Evolutionary conservation across 2,888 invertebrate genomes (phyloP).

Genomic region (Eupithecia vulgata): DNA sequence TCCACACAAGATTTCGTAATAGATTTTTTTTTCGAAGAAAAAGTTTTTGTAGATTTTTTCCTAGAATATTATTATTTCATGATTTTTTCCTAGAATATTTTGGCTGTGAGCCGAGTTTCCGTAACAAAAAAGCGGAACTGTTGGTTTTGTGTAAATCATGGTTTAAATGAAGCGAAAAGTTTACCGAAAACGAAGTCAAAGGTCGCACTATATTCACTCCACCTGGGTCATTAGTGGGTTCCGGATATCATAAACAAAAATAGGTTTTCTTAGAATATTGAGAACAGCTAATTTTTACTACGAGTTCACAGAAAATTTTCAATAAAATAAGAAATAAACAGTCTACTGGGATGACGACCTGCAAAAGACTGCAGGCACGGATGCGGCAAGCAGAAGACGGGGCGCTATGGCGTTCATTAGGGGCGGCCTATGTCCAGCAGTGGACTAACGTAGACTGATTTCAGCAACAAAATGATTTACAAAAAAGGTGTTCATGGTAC

Average conservation of each 20-base stretch:
- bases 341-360: too few species aligned
- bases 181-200: conserved; percentile 8
- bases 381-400: too few species aligned
- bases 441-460: too few species aligned
- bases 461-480: too few species aligned
- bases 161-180: conserved; percentile 2
- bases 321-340: neutral
- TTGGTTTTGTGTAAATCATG: conserved; percentile 5
- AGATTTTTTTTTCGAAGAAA: neutral
- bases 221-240: conserved; percentile 5
- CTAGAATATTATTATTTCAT: neutral
- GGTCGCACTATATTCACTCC: conserved; percentile 6
- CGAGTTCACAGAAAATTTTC: neutral
- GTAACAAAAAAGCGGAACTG: conserved; percentile 5
- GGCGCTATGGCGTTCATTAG: too few species aligned
- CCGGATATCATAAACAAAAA: neutral
- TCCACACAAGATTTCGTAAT: neutral
- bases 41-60: neutral
- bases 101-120: conserved; percentile 16
- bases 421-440: too few species aligned
- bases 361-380: too few species aligned
- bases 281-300: neutral
- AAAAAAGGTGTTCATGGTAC: too few species aligned
- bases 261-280: neutral
- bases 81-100: conserved; percentile 7